phyloP scores from a whole-genome alignment of 2,113 vertebrate genomes.

The Perccottus glenii region DNA sequence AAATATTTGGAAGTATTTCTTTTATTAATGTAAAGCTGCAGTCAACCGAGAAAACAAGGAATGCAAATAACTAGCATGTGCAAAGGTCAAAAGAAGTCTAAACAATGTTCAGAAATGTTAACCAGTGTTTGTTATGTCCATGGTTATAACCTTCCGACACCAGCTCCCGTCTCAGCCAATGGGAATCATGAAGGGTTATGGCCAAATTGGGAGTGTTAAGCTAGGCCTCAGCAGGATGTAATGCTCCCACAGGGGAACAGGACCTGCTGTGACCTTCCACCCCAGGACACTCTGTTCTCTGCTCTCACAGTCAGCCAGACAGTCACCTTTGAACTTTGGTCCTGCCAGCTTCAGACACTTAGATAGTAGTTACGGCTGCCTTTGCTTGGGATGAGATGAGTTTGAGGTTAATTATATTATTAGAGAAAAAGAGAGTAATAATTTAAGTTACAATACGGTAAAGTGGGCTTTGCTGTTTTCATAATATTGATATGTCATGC shows the following conservation, averaged over 20 bases:
- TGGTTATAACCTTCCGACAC: conserved; percentile 16
- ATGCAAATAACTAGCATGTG: conserved; percentile 1
- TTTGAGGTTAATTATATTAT: too few species aligned
- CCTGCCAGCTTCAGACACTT: conserved; percentile 18
- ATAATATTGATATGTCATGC: too few species aligned
- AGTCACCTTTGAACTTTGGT: conserved; percentile 38
- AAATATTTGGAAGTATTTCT: too few species aligned
- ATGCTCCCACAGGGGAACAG: conserved; percentile 28
- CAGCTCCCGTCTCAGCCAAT: conserved; percentile 42
- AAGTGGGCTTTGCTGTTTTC: too few species aligned
- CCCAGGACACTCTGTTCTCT: conserved; percentile 36
- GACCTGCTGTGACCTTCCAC: conserved; percentile 35
- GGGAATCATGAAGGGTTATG: conserved; percentile 42
- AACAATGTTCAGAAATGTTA: neutral
- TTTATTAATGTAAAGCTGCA: neutral
- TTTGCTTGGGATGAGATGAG: too few species aligned
- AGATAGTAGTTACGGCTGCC: conserved; percentile 15
- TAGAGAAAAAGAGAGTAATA: too few species aligned
- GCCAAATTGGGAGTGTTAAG: conserved; percentile 31
- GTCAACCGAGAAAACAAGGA: neutral
- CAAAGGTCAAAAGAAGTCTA: neutral
- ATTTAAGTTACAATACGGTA: too few species aligned
- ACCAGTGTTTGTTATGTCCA: neutral
- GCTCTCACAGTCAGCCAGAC: conserved; percentile 36
- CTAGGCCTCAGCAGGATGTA: conserved; percentile 40